A percentile compares a stretch with the other conserved stretches of the same genome.
These are phyloP conservation scores for Hyla sarda DNA, from an alignment of 2,113 vertebrate genomes.

Conservation along the genomic window DNA sequence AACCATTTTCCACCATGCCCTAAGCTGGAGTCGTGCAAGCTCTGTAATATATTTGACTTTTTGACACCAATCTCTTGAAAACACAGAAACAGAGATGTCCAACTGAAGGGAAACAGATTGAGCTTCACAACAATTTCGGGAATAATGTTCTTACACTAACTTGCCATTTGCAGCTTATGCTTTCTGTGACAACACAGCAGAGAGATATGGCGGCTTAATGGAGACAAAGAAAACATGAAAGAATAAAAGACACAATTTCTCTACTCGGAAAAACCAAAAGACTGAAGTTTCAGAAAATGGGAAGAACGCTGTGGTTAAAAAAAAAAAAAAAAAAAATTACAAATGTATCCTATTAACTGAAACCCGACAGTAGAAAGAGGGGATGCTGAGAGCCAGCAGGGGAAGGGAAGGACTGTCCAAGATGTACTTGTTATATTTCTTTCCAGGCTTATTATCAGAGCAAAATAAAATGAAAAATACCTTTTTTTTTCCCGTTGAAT, in stretches of 20 bases:
- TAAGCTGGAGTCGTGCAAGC: neutral
- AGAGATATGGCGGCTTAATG: conserved; percentile 47
- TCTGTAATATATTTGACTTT: conserved; percentile 1
- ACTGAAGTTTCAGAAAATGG: conserved; percentile 11
- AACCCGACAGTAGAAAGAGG: neutral
- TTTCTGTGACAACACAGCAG: conserved; percentile 38
- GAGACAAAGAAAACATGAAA: conserved; percentile 44
- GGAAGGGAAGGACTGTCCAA: conserved; percentile 14
- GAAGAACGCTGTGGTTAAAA: conserved; percentile 26
- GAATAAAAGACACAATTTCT: conserved; percentile 20
- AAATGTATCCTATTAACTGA: conserved; percentile 38
- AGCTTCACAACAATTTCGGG: conserved; percentile 39
- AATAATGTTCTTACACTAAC: conserved; percentile 5
- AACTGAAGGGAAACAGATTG: neutral
- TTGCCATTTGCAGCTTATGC: conserved; percentile 26
- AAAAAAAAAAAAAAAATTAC: conserved; percentile 19
- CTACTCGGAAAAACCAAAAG: conserved; percentile 12
- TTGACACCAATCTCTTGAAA: conserved; percentile 23
- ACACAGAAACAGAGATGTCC: neutral
- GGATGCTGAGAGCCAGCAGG: conserved; percentile 13
- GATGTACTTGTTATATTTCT: conserved; percentile 28
- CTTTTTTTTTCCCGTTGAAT: conserved; percentile 20
- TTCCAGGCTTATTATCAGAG: conserved; percentile 25
- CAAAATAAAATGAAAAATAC: conserved; percentile 28
- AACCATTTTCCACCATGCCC: neutral